Percentiles rank a stretch among this genome's conserved stretches.
Conservation (phyloP, 1,140 invertebrate genomes). For the Cydia fagiglandana region DNA sequence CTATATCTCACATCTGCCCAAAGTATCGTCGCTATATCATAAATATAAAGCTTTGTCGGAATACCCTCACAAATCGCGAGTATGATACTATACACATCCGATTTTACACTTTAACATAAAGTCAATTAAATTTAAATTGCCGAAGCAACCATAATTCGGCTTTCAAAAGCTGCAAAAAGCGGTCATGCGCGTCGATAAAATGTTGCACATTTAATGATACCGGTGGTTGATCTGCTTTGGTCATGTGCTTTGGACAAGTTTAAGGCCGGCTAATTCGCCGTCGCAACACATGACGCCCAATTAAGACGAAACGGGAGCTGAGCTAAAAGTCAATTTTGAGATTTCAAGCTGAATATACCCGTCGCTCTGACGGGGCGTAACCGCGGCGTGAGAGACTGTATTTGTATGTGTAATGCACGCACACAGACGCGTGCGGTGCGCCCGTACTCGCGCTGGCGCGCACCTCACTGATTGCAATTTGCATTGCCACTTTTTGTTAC, state of each 20-base stretch:
- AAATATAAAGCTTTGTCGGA: conserved; percentile 10
- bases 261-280: not conserved
- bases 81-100: not conserved
- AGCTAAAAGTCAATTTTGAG: too few relatives aligned
- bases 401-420: too few relatives aligned
- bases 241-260: conserved; percentile 8
- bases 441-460: too few relatives aligned
- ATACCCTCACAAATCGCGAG: not conserved
- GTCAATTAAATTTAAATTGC: not conserved
- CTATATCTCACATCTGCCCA: conserved; percentile 21
- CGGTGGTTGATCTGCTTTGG: conserved; percentile 14
- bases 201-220: conserved; percentile 13
- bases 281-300: not conserved
- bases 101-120: not conserved
- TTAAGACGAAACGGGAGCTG: too few relatives aligned
- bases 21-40: conserved; percentile 16
- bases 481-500: too few relatives aligned
- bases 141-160: not conserved
- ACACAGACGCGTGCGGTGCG: too few relatives aligned
- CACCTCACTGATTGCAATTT: too few relatives aligned
- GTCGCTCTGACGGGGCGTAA: too few relatives aligned
- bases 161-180: conserved; percentile 15
- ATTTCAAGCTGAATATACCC: too few relatives aligned
- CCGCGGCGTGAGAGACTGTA: too few relatives aligned
- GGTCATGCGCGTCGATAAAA: conserved; percentile 13